Percentiles rank a stretch among this genome's conserved stretches.
These are phyloP conservation scores for Leptatherina wallacei DNA, from an alignment of 2,797 vertebrate genomes.

Conservation along the genomic window DNA sequence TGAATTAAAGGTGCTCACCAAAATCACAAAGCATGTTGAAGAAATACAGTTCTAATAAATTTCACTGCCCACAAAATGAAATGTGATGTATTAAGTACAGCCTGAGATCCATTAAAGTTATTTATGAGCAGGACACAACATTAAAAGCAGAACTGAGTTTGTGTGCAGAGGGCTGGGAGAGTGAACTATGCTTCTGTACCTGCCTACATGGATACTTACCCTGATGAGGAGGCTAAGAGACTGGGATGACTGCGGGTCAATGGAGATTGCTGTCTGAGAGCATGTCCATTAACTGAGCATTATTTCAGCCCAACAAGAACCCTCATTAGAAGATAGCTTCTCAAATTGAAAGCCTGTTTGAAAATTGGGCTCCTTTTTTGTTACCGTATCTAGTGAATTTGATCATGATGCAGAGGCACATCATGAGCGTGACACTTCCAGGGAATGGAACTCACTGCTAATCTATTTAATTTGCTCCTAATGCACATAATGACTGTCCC, in stretches of 20 bases:
- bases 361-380: slow-evolving; percentile 51
- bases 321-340: slow-evolving; percentile 63
- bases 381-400: slow-evolving; percentile 37
- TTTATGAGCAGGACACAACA: slow-evolving; percentile 50
- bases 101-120: slow-evolving; percentile 44
- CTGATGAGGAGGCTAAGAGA: slow-evolving; percentile 53
- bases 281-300: slow-evolving; percentile 61
- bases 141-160: slow-evolving; percentile 59
- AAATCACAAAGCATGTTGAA: slow-evolving; percentile 45
- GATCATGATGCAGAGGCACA: slow-evolving; percentile 29
- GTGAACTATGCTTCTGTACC: slow-evolving; percentile 18
- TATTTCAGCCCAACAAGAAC: slow-evolving; percentile 54
- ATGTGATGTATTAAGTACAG: slow-evolving; percentile 68
- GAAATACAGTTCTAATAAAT: slow-evolving; percentile 78
- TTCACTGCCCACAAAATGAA: slow-evolving; percentile 64
- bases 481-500: slow-evolving; percentile 45
- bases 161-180: slow-evolving; percentile 34
- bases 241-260: slow-evolving; percentile 39
- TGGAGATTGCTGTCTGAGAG: slow-evolving; percentile 53
- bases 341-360: slow-evolving; percentile 44
- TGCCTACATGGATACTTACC: slow-evolving; percentile 35
- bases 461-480: slow-evolving; percentile 59
- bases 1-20: slow-evolving; percentile 27
- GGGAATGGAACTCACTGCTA: slow-evolving; percentile 40
- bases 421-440: slow-evolving; percentile 7